Conservation (phyloP, 1,140 invertebrate genomes). For the Cherax destructor region DNA sequence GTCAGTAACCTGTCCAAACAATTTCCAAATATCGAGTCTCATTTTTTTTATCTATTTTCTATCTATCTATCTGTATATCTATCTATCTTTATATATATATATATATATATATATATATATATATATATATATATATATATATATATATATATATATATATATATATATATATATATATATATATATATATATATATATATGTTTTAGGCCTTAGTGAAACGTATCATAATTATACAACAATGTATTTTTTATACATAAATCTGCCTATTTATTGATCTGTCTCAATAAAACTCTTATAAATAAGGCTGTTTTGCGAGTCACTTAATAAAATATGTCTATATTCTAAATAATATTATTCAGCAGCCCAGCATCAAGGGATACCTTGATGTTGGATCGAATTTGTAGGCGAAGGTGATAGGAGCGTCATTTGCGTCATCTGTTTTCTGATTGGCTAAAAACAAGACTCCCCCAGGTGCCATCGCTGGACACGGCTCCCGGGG, state of each 20-base stretch:
- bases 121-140: no score
- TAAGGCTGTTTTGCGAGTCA: no score
- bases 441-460: conserved; percentile 51
- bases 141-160: conserved; percentile 14
- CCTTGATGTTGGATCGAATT: neutral
- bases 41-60: no score
- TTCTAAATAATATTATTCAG: no score
- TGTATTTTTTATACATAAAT: neutral
- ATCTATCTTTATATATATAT: conserved; percentile 17
- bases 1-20: no score
- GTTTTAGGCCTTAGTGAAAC: no score
- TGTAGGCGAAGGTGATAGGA: neutral
- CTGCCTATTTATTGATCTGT: neutral
- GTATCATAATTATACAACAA: neutral
- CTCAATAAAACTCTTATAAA: no score
- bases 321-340: no score
- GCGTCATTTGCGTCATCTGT: conserved; percentile 38
- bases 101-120: conserved; percentile 8
- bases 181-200: conserved; percentile 38
- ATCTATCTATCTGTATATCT: no score
- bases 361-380: no score
- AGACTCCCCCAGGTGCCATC: conserved; percentile 35
- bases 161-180: conserved; percentile 34
- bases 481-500: conserved; percentile 23
- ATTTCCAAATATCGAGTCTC: no score